These are phyloP conservation scores for Drosophila cognata DNA, from an alignment of 2,888 invertebrate genomes.

Conservation along the genomic window DNA sequence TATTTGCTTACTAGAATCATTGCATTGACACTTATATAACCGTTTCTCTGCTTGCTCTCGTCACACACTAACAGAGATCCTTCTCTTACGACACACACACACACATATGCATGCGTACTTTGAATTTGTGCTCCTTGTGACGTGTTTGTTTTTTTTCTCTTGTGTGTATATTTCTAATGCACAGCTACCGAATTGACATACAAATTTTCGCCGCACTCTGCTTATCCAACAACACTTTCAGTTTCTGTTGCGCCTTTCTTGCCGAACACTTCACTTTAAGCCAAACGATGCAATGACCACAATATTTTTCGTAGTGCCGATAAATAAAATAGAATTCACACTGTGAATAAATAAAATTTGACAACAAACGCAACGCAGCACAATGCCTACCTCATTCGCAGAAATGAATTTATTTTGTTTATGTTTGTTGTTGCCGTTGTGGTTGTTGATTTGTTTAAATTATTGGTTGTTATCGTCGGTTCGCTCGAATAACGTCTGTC, in stretches of 20 bases:
- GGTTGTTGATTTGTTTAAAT: slow-evolving; percentile 7
- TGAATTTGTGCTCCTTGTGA: slow-evolving; percentile 1
- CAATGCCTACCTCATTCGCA: slow-evolving; percentile 35
- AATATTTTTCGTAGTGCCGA: not conserved
- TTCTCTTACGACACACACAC: slow-evolving; percentile 34
- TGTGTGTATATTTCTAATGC: slow-evolving; percentile 29
- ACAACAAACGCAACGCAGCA: slow-evolving; percentile 13
- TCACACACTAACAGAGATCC: slow-evolving; percentile 31
- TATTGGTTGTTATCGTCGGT: slow-evolving; percentile 15
- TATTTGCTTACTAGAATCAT: slow-evolving; percentile 29
- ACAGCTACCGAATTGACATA: not conserved
- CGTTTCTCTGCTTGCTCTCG: slow-evolving; percentile 13
- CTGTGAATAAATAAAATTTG: slow-evolving; percentile 3
- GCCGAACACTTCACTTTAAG: slow-evolving; percentile 1
- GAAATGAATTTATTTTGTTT: not conserved
- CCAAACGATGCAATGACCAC: not conserved
- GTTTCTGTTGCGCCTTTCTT: slow-evolving; percentile 19
- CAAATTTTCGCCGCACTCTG: not conserved
- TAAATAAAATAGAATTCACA: not conserved
- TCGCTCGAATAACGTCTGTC: slow-evolving; percentile 30
- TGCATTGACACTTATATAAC: slow-evolving; percentile 50
- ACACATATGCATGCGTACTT: not conserved
- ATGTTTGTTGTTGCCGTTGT: slow-evolving; percentile 1
- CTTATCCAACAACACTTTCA: slow-evolving; percentile 24
- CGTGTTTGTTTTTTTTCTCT: slow-evolving; percentile 8